phyloP scores from a whole-genome alignment of 2,797 vertebrate species.

The Helarctos malayanus region DNA sequence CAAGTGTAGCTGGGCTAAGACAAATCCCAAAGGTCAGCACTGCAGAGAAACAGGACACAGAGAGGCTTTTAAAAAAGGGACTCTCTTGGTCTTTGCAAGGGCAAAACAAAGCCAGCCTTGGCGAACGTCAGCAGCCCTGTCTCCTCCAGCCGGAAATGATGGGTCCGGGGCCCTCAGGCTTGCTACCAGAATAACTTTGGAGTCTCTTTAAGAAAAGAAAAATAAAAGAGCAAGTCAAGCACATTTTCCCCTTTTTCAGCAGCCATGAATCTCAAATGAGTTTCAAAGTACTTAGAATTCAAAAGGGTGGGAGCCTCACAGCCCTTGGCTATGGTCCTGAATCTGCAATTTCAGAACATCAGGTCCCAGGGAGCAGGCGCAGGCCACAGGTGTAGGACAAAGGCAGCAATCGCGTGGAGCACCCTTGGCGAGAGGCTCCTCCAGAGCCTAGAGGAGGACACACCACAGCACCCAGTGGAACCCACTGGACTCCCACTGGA shows the following conservation, averaged over 20 bases:
- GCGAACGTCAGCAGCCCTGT: background rate
- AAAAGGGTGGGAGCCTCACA: background rate
- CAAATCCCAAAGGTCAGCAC: background rate
- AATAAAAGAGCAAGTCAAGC: conserved; percentile 62
- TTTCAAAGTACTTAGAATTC: conserved; percentile 66
- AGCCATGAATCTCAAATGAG: conserved; percentile 59
- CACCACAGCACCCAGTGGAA: too few relatives aligned
- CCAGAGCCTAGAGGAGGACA: background rate
- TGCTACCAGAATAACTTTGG: background rate
- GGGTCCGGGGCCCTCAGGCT: background rate
- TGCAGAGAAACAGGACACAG: background rate
- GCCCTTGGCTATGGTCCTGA: conserved; percentile 21
- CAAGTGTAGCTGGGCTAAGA: background rate
- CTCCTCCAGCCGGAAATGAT: conserved; percentile 12
- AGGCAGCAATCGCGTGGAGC: background rate
- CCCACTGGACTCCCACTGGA: background rate
- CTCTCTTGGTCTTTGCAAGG: background rate
- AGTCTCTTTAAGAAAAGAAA: conserved; percentile 62
- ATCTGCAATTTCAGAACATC: conserved; percentile 33
- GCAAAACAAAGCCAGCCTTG: background rate
- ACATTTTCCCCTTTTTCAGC: conserved; percentile 50
- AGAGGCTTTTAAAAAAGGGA: background rate
- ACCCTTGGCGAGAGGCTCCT: background rate
- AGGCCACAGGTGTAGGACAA: background rate
- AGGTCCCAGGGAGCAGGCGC: background rate